These are phyloP conservation scores for Bembecia ichneumoniformis DNA, from an alignment of 2,888 invertebrate species.

Conservation along the genomic window DNA sequence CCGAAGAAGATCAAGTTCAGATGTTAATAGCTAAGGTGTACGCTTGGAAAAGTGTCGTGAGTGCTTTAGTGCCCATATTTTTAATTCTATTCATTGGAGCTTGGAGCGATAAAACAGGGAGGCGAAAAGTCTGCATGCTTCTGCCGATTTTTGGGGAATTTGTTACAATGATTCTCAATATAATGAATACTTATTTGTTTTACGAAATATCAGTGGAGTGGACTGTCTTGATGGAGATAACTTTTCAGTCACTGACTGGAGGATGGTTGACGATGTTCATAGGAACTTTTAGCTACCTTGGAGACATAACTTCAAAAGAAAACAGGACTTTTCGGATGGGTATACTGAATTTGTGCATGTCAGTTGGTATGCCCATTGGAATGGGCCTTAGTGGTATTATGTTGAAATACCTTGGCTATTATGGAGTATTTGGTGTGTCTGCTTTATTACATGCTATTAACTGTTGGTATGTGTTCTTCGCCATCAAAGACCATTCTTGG, in stretches of 20 bases:
- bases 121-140: slow-evolving; percentile 72
- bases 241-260: slow-evolving; percentile 67
- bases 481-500: slow-evolving; percentile 59
- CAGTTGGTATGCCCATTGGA: slow-evolving; percentile 61
- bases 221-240: slow-evolving; percentile 66
- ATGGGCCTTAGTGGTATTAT: slow-evolving; percentile 58
- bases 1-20: slow-evolving; percentile 77
- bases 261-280: slow-evolving; percentile 73
- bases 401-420: slow-evolving; percentile 56
- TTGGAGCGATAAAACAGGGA: slow-evolving; percentile 74
- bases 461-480: slow-evolving; percentile 55
- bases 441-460: slow-evolving; percentile 49
- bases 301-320: slow-evolving; percentile 70
- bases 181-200: slow-evolving; percentile 70
- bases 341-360: slow-evolving; percentile 61
- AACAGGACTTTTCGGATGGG: slow-evolving; percentile 74
- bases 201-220: slow-evolving; percentile 66
- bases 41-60: slow-evolving; percentile 70
- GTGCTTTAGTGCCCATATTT: slow-evolving; percentile 65
- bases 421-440: slow-evolving; percentile 64
- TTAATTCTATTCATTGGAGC: slow-evolving; percentile 74
- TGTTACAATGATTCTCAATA: slow-evolving; percentile 58
- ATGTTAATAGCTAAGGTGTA: slow-evolving; percentile 69
- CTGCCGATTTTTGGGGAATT: slow-evolving; percentile 71
- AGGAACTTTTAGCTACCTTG: slow-evolving; percentile 73